Conservation (phyloP, 2,888 invertebrate species). For the Mesochorus sp. region DNA sequence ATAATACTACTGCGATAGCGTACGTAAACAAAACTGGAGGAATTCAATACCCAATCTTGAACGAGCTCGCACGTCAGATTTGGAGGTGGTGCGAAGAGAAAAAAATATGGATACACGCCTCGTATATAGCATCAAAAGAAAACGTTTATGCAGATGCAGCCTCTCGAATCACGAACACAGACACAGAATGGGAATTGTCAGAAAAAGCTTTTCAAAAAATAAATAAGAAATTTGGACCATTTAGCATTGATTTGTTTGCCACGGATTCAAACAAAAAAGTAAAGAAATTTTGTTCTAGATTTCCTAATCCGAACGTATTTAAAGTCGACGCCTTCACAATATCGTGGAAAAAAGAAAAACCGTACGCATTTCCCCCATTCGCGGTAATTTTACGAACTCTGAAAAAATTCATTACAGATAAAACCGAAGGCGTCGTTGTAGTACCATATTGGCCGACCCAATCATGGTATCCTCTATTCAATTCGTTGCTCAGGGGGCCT, state of each 20-base stretch:
- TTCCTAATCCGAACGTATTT: slow-evolving; percentile 3
- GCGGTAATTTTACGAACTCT: neutral
- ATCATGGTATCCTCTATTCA: slow-evolving; percentile 14
- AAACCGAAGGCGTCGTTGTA: neutral
- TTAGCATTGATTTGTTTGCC: slow-evolving; percentile 2
- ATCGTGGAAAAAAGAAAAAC: slow-evolving; percentile 4
- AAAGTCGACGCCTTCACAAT: neutral
- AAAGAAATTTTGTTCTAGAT: slow-evolving; percentile 6
- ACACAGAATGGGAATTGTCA: slow-evolving; percentile 53
- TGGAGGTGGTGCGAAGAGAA: slow-evolving; percentile 36
- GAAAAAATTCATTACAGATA: neutral
- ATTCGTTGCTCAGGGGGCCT: slow-evolving; percentile 28
- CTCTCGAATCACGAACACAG: slow-evolving; percentile 47
- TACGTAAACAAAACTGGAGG: neutral
- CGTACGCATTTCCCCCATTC: neutral
- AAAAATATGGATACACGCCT: slow-evolving; percentile 36
- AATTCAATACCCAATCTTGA: neutral
- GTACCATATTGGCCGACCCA: slow-evolving; percentile 22
- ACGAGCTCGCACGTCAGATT: slow-evolving; percentile 9
- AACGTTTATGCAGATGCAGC: slow-evolving; percentile 39
- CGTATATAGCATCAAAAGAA: slow-evolving; percentile 42
- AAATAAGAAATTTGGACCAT: neutral
- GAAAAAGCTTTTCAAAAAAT: slow-evolving; percentile 22
- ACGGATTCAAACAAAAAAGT: slow-evolving; percentile 3
- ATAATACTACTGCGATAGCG: slow-evolving; percentile 8